These are phyloP conservation scores for Redunca redunca DNA, from an alignment of 2,113 vertebrate genomes.

Conservation along the genomic window DNA sequence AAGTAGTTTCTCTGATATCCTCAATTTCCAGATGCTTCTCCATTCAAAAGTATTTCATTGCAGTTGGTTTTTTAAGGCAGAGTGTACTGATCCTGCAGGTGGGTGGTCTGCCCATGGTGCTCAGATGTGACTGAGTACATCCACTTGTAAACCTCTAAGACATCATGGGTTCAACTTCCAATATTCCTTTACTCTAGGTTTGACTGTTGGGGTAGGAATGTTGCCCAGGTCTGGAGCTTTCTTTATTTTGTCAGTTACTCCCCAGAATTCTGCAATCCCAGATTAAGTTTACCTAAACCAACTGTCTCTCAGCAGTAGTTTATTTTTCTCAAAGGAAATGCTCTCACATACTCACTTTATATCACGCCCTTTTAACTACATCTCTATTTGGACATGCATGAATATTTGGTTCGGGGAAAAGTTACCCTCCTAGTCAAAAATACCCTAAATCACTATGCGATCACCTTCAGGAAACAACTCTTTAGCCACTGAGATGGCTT, in stretches of 20 bases:
- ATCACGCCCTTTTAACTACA: background rate
- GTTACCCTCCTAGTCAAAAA: background rate
- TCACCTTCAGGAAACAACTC: background rate
- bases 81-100: background rate
- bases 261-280: background rate
- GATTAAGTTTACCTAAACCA: background rate
- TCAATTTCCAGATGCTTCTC: background rate
- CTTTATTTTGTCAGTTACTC: background rate
- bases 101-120: background rate
- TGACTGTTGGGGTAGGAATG: background rate
- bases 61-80: background rate
- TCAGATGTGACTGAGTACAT: background rate
- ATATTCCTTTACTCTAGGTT: background rate
- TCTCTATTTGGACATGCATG: background rate
- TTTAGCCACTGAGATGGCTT: background rate
- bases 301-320: background rate
- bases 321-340: background rate
- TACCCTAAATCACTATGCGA: background rate
- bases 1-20: background rate
- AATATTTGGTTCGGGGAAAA: background rate
- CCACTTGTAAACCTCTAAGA: background rate
- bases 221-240: background rate
- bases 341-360: background rate
- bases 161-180: background rate
- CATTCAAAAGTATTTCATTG: background rate